Percentiles rank a stretch among this genome's conserved stretches.
Evolutionary conservation across 2,888 invertebrate species (phyloP).

Genomic region (Cepaea hortensis): DNA sequence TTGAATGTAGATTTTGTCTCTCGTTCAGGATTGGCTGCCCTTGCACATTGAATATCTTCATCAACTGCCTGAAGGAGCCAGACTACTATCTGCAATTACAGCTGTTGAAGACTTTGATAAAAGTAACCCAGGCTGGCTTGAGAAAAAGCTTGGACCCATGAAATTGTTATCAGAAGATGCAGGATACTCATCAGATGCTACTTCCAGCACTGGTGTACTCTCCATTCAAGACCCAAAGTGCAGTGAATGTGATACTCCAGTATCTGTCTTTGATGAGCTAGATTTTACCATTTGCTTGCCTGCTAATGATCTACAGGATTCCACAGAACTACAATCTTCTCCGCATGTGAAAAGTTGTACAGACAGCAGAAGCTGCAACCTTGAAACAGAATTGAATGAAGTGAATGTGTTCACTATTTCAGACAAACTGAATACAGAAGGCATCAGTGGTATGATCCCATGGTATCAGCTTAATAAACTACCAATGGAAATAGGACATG

Average conservation of each 20-base stretch:
- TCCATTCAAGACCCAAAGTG: neutral
- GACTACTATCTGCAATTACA: neutral
- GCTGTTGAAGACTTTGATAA: constrained; percentile 1
- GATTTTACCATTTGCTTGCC: neutral
- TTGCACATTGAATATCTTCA: constrained; percentile 6
- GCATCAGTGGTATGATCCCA: neutral
- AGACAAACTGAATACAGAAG: neutral
- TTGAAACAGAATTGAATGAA: neutral
- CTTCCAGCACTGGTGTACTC: neutral
- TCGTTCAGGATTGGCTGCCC: constrained; percentile 16
- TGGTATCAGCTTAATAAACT: neutral
- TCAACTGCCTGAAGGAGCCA: constrained; percentile 7
- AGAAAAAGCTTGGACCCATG: neutral
- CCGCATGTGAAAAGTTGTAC: neutral
- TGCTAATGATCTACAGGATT: neutral
- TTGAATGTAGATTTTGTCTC: neutral
- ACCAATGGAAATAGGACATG: neutral
- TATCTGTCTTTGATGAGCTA: constrained; percentile 13
- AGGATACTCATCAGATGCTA: neutral
- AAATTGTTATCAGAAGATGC: neutral
- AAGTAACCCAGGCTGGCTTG: constrained; percentile 20
- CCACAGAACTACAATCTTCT: too few relatives aligned
- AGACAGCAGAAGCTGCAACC: neutral
- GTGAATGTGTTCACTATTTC: neutral
- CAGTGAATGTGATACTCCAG: constrained; percentile 3